phyloP scores from a whole-genome alignment of 2,797 vertebrate genomes.

The Bryconaethiops microstoma region DNA sequence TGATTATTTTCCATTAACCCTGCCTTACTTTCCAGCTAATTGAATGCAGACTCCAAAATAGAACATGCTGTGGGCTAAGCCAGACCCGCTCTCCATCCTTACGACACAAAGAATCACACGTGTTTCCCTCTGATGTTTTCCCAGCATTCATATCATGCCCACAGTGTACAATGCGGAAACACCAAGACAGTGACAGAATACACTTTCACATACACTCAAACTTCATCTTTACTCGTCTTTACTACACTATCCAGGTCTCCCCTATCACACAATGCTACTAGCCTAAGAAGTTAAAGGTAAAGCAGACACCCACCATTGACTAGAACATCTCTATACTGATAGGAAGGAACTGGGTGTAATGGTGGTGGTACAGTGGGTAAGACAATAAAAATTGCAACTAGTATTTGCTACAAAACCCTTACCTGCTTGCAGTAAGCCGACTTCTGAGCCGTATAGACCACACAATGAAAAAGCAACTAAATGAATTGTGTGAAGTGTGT shows the following conservation, averaged over 20 bases:
- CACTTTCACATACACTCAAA: neutral
- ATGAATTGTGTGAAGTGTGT: too few species aligned
- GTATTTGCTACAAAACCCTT: too few species aligned
- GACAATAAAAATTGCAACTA: too few species aligned
- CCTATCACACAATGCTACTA: neutral
- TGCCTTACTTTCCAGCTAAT: constrained; percentile 54
- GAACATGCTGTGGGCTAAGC: constrained; percentile 46
- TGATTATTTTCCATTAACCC: constrained; percentile 60
- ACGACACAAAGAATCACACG: constrained; percentile 38
- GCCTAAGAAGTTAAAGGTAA: too few species aligned
- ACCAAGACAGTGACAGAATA: constrained; percentile 17
- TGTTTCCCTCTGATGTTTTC: constrained; percentile 35
- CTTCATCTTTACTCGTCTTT: neutral
- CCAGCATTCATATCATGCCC: constrained; percentile 36
- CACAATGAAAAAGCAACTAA: too few species aligned
- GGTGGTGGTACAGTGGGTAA: too few species aligned
- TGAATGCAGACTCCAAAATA: constrained; percentile 56
- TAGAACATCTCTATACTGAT: too few species aligned
- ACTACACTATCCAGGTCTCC: neutral
- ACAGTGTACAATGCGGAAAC: constrained; percentile 24
- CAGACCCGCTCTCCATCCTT: constrained; percentile 21
- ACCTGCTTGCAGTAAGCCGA: too few species aligned
- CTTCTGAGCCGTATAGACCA: too few species aligned
- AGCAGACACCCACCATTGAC: too few species aligned
- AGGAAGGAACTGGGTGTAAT: too few species aligned